Conservation (phyloP, 2,113 vertebrate genomes). For the Dasyprocta punctata region DNA sequence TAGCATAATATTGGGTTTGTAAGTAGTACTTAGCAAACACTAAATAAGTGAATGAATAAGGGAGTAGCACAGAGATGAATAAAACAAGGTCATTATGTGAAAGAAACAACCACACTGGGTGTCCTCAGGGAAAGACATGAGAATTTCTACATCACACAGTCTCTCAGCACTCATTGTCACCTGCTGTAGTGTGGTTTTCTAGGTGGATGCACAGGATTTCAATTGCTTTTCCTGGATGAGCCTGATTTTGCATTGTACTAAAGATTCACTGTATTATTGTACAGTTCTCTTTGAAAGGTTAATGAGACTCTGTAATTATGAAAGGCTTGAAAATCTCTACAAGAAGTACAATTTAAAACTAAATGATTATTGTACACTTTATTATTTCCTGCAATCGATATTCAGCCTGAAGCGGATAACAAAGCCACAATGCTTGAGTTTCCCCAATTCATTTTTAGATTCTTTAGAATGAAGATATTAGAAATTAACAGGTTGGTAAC, state of each 20-base stretch:
- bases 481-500: background rate
- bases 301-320: background rate
- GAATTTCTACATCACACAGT: fast-evolving
- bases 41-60: background rate
- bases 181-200: background rate
- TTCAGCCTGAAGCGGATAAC: slow-evolving; percentile 6
- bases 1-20: background rate
- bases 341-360: background rate
- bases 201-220: background rate
- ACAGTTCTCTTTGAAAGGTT: slow-evolving; percentile 2
- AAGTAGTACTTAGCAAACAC: background rate
- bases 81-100: background rate
- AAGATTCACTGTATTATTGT: background rate
- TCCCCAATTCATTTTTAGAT: background rate
- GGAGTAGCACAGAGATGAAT: background rate
- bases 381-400: background rate
- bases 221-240: background rate
- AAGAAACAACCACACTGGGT: background rate
- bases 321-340: background rate
- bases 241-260: background rate
- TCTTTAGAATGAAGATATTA: background rate
- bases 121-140: background rate
- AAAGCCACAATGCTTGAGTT: background rate
- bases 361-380: background rate
- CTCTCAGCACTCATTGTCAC: too few relatives aligned